Percentiles rank a stretch among this genome's conserved stretches.
phyloP scores from a whole-genome alignment of 2,888 invertebrate genomes.

The Agrochola litura region DNA sequence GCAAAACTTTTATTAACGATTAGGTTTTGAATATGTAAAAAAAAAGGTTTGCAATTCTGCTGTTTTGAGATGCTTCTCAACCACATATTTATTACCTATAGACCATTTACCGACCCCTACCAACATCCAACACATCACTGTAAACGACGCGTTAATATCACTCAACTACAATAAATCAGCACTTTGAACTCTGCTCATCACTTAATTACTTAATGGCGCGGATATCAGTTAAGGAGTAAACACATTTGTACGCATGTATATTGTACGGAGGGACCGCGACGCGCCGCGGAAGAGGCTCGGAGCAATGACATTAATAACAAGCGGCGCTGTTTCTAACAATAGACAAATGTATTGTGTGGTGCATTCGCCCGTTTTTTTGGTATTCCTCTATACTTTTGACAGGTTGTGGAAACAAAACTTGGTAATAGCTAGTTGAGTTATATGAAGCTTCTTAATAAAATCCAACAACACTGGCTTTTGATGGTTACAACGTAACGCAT shows the following conservation, averaged over 20 bases:
- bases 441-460: not conserved
- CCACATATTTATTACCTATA: not conserved
- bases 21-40: not conserved
- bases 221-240: constrained; percentile 40
- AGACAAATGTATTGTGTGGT: not conserved
- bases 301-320: constrained; percentile 3
- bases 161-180: constrained; percentile 48
- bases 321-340: not conserved
- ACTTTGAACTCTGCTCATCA: constrained; percentile 52
- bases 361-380: not conserved
- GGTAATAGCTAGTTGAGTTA: not conserved
- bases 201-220: constrained; percentile 59
- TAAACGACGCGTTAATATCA: constrained; percentile 49
- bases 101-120: constrained; percentile 5
- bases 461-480: not conserved
- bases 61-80: not conserved
- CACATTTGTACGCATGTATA: constrained; percentile 27
- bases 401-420: not conserved
- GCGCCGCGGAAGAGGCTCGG: not conserved
- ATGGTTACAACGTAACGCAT: not conserved
- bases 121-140: constrained; percentile 28
- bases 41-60: not conserved
- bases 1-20: not conserved
- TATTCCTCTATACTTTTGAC: not conserved
- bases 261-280: not conserved